Evolutionary conservation across 1,140 invertebrate species (phyloP), one percentile per base, ranked within the genome.

Genomic region (Ips nitidus): DNA sequence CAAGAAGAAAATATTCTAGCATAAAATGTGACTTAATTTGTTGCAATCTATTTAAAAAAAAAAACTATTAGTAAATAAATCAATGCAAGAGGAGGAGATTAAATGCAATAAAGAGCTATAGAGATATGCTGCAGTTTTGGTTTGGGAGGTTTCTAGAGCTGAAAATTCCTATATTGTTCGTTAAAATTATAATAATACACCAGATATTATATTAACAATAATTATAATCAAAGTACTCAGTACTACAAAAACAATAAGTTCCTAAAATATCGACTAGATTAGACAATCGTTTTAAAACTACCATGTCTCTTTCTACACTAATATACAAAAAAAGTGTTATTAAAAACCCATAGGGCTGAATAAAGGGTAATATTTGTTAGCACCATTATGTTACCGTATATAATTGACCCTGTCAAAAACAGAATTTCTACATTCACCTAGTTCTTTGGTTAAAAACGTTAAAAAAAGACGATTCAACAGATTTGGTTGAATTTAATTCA

Each of bases 241-340:
- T 70, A 73, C 71, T 64, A 52, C 53, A 42, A 41, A 22, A 68
- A 40, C n/a, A 50, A 58, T 59, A 57, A 66, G 52, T 57, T 53
- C 63, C 69, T 64, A 69, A 66, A 53, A 36, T 71, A 73, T 43
- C 56, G 72, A 73, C 72, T 73, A 73, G 72, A 73, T 73, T 73
- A 73, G 58, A 71, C 58, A 43, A 67, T 58, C 43, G 62, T 42
- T n/a, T 50, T 58, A 71, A 59, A 61, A 7, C 43, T 52, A 52
- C 38, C 36, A 69, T 38, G 2, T 56, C 8, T 37, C 37, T 37
- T 22, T 39, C 45, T 50, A 50, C 45, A 50, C 7, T 50, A 50
- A 50, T 22, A 50, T 2, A 56, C 2, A 56, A 56, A 56, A 56
- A n/a, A 56, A 6, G 59, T 2, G 41, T 52, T 37, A 47, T 52